Base-by-base conservation (phyloP, 1,140 invertebrate species). In the Trichoplusia ni region DNA sequence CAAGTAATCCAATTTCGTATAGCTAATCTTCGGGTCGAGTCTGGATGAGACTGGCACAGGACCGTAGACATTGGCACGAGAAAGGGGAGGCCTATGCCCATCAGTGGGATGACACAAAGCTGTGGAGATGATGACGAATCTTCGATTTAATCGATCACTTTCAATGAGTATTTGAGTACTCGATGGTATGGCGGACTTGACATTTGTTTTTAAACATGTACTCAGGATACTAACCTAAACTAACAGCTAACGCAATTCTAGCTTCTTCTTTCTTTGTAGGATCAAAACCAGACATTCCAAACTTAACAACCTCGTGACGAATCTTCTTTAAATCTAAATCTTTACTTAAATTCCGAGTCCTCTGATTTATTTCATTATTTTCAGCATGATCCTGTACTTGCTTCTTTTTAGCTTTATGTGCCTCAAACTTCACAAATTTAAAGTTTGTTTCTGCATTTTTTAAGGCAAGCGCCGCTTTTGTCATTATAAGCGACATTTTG, bases 281-380 rank as follows among this genome's bases (percentile, higher is more conserved):
- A 59, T 93, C 90, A 54, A 94, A 92, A 33, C 93, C 93, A 11
- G 93, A 92, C 89, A 94, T 94, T 56, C 92, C 94, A 80, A 94
- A 94, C 72, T 93, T 94, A n/a, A 94, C 91, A 7, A 95, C 86
- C 69, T 95, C 94, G 79, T 93, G 92, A 47, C 92, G 90, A 5
- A 91, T 85, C 67, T 85, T 91, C 66, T 93, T 94, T 71, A 94
- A 92, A 68, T 93, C 92, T 37, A 92, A 71, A 71, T 92, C 91
- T 56, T 84, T 84, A 8, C 53, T 79, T 42, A 59, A 33, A 9
- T 44, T 58, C 19, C 33, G 29, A 13, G 47, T 21, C 75, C 66
- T 61, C 63, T 56, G 3, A 38, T 33, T 49, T 19, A 35, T 47
- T 29, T 76, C 53, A 54, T 13, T 59, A 71, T 72, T 69, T 23